Conservation (phyloP, 53 echinoderm and acorn worm genomes). For the Patiria pectinifera region DNA sequence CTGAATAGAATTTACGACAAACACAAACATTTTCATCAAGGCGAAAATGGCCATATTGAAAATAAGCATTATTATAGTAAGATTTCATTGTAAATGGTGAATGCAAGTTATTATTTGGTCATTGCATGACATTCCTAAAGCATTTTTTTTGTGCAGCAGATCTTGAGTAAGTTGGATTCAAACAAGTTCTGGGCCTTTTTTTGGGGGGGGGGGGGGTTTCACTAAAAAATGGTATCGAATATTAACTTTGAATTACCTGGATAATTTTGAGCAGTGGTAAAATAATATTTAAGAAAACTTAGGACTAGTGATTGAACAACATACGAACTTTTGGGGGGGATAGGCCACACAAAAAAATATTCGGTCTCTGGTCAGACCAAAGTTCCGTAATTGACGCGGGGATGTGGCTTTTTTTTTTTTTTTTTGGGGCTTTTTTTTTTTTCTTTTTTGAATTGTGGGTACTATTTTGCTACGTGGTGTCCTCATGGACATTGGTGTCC, state of each 20-base stretch:
- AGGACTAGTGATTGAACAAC: neutral
- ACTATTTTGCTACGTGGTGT: too few relatives aligned
- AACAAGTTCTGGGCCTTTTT: neutral
- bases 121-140: neutral
- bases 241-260: neutral
- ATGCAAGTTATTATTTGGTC: neutral
- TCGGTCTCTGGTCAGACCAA: too few relatives aligned
- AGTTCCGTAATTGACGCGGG: too few relatives aligned
- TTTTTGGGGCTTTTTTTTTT: too few relatives aligned
- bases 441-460: too few relatives aligned
- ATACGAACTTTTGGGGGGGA: too few relatives aligned
- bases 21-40: neutral
- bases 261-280: neutral
- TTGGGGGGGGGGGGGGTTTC: neutral
- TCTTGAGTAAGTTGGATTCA: neutral
- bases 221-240: too few relatives aligned
- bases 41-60: neutral
- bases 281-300: neutral
- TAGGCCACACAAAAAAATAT: too few relatives aligned
- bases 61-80: neutral
- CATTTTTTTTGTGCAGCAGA: neutral
- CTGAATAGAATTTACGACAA: too few relatives aligned
- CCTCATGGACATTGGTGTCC: too few relatives aligned
- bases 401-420: too few relatives aligned
- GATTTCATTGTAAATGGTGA: too few relatives aligned